These are phyloP conservation scores for Caenorhabditis sp. DNA, from an alignment of 2,888 invertebrate genomes.

Conservation along the genomic window DNA sequence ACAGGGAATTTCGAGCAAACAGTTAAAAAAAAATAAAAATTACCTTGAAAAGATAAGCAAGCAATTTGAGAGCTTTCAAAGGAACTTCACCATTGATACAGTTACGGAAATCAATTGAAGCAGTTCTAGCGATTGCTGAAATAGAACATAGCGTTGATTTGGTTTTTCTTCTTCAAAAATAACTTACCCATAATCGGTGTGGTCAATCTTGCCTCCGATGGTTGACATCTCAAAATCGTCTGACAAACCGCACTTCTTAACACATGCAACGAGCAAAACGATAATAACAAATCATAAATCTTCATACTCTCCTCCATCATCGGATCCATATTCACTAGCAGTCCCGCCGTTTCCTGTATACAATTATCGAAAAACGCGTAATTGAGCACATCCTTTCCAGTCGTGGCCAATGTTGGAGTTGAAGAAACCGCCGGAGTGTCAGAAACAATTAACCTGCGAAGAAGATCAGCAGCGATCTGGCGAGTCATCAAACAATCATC, in stretches of 20 bases:
- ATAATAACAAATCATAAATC: conserved; percentile 72
- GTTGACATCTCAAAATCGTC: conserved; percentile 45
- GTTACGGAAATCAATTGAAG: conserved; percentile 65
- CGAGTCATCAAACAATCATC: conserved; percentile 71
- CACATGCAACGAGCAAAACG: conserved; percentile 70
- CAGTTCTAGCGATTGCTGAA: conserved; percentile 58
- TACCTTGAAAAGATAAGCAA: conserved; percentile 52
- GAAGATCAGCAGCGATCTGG: conserved; percentile 72
- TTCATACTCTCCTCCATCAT: conserved; percentile 64
- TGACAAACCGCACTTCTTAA: conserved; percentile 60
- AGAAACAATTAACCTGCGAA: conserved; percentile 70
- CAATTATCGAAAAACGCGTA: conserved; percentile 59
- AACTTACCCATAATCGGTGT: conserved; percentile 39
- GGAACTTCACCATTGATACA: conserved; percentile 51
- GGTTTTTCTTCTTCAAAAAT: not conserved
- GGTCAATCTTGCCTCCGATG: conserved; percentile 42
- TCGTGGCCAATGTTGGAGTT: conserved; percentile 52
- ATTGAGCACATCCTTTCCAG: conserved; percentile 58
- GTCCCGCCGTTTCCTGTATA: conserved; percentile 55
- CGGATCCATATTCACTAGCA: conserved; percentile 56
- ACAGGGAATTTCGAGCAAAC: not conserved
- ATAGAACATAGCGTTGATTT: too few species aligned
- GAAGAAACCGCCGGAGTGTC: conserved; percentile 1
- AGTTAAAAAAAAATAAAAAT: not conserved
- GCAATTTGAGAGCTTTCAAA: conserved; percentile 54